A percentile compares a stretch with the other conserved stretches of the same genome.
Evolutionary conservation across 2,888 invertebrate genomes (phyloP).

Genomic region (Drosophila mettleri): DNA sequence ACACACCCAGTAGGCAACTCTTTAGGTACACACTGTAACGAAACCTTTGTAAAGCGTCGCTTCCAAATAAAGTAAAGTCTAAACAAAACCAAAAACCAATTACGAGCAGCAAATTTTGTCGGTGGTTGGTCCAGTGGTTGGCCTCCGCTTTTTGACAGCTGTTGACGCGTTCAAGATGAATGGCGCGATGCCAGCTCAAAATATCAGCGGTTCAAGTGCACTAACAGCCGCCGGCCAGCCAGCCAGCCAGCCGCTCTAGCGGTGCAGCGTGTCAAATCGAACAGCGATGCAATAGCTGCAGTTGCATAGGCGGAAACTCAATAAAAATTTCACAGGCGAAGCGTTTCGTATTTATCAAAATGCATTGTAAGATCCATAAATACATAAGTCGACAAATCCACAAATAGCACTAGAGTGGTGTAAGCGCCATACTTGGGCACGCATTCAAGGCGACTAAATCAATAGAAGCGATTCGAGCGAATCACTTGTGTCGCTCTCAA

Average conservation of each 20-base stretch:
- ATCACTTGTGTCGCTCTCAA: conserved; percentile 17
- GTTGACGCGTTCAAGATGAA: conserved; percentile 55
- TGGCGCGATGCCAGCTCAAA: conserved; percentile 40
- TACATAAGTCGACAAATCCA: conserved; percentile 17
- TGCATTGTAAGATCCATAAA: conserved; percentile 31
- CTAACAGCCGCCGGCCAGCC: conserved; percentile 26
- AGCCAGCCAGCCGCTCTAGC: conserved; percentile 10
- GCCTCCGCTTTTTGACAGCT: conserved; percentile 69
- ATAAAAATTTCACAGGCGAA: conserved; percentile 39
- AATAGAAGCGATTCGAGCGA: conserved; percentile 49
- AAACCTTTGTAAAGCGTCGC: conserved; percentile 55
- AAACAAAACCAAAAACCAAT: conserved; percentile 46
- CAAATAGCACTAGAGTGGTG: conserved; percentile 10
- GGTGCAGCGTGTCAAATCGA: conserved; percentile 53
- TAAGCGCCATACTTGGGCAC: conserved; percentile 64
- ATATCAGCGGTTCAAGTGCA: conserved; percentile 80
- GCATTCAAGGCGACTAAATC: conserved; percentile 71
- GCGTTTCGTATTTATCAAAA: conserved; percentile 35
- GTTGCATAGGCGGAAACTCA: conserved; percentile 41
- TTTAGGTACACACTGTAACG: conserved; percentile 41
- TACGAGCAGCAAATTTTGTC: conserved; percentile 19
- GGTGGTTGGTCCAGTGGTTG: conserved; percentile 40
- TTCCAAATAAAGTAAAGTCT: conserved; percentile 67
- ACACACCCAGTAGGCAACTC: conserved; percentile 19
- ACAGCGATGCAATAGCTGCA: conserved; percentile 42